A percentile compares a stretch with the other conserved stretches of the same genome.
Conservation (phyloP, 1,140 invertebrate genomes). For the honey bee (Apis mellifera) region Amel_HAv3.1 CM009943.2:10745001-10745500, state of each 20-base stretch:
- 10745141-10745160: constrained; percentile 69
- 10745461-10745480: constrained; percentile 76
- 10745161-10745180: constrained; percentile 70
- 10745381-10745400: no score
- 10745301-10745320: background rate
- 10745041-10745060: constrained; percentile 79
- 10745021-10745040: constrained; percentile 79
- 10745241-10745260: constrained; percentile 81
- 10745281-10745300: constrained; percentile 64
- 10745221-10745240: constrained; percentile 76
- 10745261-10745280: constrained; percentile 73
- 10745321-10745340: no score
- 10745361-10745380: no score
- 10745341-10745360: no score
- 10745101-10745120: constrained; percentile 79
- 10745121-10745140: constrained; percentile 65
- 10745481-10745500: constrained; percentile 81
- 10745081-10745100: constrained; percentile 81
- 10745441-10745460: constrained; percentile 61
- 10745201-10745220: constrained; percentile 58
- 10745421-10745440: background rate
- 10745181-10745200: constrained; percentile 72
- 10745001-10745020: constrained; percentile 71
- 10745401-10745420: background rate
- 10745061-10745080: constrained; percentile 74